These are phyloP conservation scores for Nematopogon swammerdamellus DNA, from an alignment of 2,888 invertebrate genomes.

Conservation along the genomic window DNA sequence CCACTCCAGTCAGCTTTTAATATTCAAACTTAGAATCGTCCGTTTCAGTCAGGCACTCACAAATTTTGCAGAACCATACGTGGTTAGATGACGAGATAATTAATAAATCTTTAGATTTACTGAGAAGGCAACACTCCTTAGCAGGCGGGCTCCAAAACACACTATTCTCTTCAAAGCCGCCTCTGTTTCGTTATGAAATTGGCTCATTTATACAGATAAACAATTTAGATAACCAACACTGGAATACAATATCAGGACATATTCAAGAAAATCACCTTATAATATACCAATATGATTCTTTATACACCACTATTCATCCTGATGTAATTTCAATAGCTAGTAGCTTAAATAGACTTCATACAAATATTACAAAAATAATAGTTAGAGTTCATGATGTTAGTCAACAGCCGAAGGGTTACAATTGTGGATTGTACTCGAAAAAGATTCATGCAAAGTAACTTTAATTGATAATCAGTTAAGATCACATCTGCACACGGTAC, in stretches of 20 bases:
- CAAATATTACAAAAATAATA: too few relatives aligned
- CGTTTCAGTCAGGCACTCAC: neutral
- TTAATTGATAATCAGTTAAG: too few relatives aligned
- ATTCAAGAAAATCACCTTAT: neutral
- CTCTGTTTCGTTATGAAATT: neutral
- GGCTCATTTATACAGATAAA: constrained; percentile 1
- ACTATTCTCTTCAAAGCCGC: neutral
- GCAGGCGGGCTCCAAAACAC: too few relatives aligned
- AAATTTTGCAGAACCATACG: neutral
- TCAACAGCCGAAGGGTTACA: too few relatives aligned
- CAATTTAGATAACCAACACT: neutral
- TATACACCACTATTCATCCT: neutral
- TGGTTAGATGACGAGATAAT: constrained; percentile 2
- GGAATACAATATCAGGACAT: neutral
- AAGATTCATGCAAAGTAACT: too few relatives aligned
- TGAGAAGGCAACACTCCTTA: neutral
- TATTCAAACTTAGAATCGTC: neutral
- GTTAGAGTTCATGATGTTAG: too few relatives aligned
- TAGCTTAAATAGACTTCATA: too few relatives aligned
- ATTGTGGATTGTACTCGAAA: too few relatives aligned
- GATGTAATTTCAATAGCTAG: too few relatives aligned
- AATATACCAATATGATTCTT: constrained; percentile 2
- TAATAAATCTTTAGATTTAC: neutral
- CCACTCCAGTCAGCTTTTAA: too few relatives aligned
- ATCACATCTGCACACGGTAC: too few relatives aligned